Evolutionary conservation across 2,797 vertebrate species (phyloP), one percentile per base, ranked within the genome.

Genomic region (Cygnus olor): DNA sequence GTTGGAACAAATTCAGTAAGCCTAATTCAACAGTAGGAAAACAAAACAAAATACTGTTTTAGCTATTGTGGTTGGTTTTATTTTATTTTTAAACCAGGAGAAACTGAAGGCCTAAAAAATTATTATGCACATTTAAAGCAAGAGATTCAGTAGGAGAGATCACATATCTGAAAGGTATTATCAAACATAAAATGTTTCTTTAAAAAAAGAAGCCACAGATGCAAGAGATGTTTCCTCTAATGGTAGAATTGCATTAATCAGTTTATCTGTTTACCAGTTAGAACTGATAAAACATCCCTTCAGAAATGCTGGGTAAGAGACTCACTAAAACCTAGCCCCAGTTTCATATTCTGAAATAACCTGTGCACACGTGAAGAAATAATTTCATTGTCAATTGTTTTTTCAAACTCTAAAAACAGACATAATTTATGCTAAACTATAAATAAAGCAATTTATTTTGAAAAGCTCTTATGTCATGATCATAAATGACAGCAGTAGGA

Each of bases 321-420:
- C 14, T 66, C 30, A 63, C 4, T 78, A 44, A 94, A 91, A 82
- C 56, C 38, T 32, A 66, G 8, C 18, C 6, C 7, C 11, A 66
- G 8, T 82, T 88, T 80, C 42, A n/a, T 53, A 18, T 71, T 86
- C 56, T 80, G n/a, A 79, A 94, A 88, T 11, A 83, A 91, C 25
- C 30, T 42, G 28, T 79, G 16, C 8, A 28, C 14, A 49, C 3
- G 30, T 38, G 36, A 77, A 82, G 71, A 30, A 79, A 57, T 36
- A 84, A 70, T 77, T 60, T 81, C 76, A 85, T 66, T 25, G 60
- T 77, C 65, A 92, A 58, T 38, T 92, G 20, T 93, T 94, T 91
- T 38, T 77, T 90, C 40, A 83, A 38, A 51, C 21, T 57, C 45
- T 64, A 40, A 18, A 79, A 92, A 60, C 30, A 4, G 4, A 9